A percentile compares a stretch with the other conserved stretches of the same genome.
These are phyloP conservation scores for Poecilobothrus nobilitatus DNA, from an alignment of 2,888 invertebrate species.

Conservation along the genomic window DNA sequence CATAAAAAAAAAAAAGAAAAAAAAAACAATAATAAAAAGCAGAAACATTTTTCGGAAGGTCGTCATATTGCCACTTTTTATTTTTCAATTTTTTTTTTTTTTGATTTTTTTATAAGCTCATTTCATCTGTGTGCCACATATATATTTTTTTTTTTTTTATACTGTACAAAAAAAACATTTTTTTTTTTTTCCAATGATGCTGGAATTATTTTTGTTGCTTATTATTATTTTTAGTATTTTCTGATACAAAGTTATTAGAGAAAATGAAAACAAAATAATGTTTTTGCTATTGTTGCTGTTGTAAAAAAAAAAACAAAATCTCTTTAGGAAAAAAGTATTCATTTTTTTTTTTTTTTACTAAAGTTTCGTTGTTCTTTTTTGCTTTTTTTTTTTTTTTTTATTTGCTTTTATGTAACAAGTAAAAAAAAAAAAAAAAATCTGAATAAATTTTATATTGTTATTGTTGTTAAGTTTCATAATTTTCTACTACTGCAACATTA, in stretches of 20 bases:
- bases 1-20: not conserved
- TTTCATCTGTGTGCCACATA: constrained; percentile 1
- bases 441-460: not conserved
- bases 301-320: no score
- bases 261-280: no score
- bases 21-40: not conserved
- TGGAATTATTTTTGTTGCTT: no score
- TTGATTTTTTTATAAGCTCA: not conserved
- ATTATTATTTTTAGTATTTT: not conserved
- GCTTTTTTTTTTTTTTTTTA: no score
- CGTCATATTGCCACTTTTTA: not conserved
- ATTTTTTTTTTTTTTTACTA: no score
- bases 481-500: no score
- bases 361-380: no score
- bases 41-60: not conserved
- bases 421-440: not conserved
- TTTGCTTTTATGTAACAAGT: no score
- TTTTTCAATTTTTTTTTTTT: not conserved
- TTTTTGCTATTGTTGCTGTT: no score
- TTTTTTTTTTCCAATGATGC: not conserved
- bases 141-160: not conserved
- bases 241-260: constrained; percentile 1
- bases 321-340: no score
- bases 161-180: not conserved
- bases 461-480: no score